phyloP scores from a whole-genome alignment of 2,113 vertebrate species.

The Pelodiscus sinensis region DNA sequence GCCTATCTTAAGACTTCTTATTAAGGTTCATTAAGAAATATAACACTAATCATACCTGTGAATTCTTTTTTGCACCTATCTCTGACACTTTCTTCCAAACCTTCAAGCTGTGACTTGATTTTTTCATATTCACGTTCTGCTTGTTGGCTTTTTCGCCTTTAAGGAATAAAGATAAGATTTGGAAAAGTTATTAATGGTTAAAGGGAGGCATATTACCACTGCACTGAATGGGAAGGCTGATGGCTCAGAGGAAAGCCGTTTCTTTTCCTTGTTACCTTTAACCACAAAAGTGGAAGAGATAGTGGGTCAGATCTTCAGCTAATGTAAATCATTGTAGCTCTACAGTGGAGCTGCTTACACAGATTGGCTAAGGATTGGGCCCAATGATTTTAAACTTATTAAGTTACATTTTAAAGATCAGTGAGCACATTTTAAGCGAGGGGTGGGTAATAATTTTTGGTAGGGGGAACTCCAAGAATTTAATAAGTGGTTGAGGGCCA shows the following conservation, averaged over 20 bases:
- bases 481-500: too few relatives aligned
- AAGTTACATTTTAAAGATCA: slow-evolving; percentile 6
- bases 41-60: slow-evolving; percentile 81
- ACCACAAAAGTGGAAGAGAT: neutral
- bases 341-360: neutral
- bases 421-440: neutral
- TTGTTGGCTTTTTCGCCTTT: slow-evolving; percentile 95
- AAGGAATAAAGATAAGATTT: slow-evolving; percentile 35
- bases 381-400: neutral
- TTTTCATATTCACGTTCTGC: slow-evolving; percentile 97
- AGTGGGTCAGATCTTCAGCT: neutral
- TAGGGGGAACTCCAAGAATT: too few relatives aligned
- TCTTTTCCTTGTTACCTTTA: neutral
- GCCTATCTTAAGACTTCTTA: neutral
- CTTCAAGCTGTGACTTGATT: slow-evolving; percentile 94
- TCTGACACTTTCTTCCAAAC: slow-evolving; percentile 94
- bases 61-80: slow-evolving; percentile 99
- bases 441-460: too few relatives aligned
- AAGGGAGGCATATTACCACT: slow-evolving; percentile 28
- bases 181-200: neutral
- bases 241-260: neutral
- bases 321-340: neutral
- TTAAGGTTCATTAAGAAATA: neutral
- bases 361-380: neutral
- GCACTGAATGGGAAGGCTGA: neutral